Percentiles rank a stretch among this genome's conserved stretches.
Evolutionary conservation across 2,113 vertebrate species (phyloP).

Genomic region (Chaetodon trifascialis): DNA sequence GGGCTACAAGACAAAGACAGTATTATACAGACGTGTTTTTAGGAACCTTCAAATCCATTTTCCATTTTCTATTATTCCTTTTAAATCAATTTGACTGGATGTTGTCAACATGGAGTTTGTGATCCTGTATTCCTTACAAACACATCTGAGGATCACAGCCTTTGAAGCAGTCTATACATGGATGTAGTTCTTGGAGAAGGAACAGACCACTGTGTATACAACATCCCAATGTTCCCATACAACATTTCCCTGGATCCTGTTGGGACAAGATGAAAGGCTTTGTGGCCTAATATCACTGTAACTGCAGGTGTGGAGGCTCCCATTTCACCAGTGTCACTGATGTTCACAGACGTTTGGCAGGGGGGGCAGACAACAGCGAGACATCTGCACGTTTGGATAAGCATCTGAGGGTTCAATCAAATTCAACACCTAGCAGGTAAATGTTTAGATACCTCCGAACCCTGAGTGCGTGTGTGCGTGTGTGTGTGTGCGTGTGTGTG

Average conservation of each 20-base stretch:
- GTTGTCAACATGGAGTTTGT: neutral
- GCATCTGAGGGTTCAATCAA: slow-evolving; percentile 68
- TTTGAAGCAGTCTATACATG: neutral
- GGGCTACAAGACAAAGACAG: no score
- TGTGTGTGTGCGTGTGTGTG: slow-evolving; percentile 30
- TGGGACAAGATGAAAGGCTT: slow-evolving; percentile 75
- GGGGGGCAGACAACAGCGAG: slow-evolving; percentile 31
- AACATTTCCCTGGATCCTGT: slow-evolving; percentile 66
- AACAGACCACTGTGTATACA: slow-evolving; percentile 49
- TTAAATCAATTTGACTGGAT: neutral
- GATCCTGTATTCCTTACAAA: neutral
- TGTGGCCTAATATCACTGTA: slow-evolving; percentile 59
- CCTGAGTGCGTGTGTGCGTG: slow-evolving; percentile 18
- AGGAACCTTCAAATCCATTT: neutral
- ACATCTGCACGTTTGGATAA: slow-evolving; percentile 77
- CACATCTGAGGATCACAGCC: slow-evolving; percentile 3
- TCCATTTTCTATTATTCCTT: neutral
- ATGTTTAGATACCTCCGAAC: slow-evolving; percentile 60
- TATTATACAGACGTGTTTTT: no score
- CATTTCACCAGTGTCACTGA: slow-evolving; percentile 75
- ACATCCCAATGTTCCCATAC: slow-evolving; percentile 49
- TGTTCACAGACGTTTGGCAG: slow-evolving; percentile 50
- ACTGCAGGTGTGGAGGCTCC: slow-evolving; percentile 80
- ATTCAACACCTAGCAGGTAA: slow-evolving; percentile 74
- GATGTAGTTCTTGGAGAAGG: slow-evolving; percentile 31